Base-by-base conservation (phyloP, 92 coral and sea anemone species). In the Palythoa caribaeorum region DNA sequence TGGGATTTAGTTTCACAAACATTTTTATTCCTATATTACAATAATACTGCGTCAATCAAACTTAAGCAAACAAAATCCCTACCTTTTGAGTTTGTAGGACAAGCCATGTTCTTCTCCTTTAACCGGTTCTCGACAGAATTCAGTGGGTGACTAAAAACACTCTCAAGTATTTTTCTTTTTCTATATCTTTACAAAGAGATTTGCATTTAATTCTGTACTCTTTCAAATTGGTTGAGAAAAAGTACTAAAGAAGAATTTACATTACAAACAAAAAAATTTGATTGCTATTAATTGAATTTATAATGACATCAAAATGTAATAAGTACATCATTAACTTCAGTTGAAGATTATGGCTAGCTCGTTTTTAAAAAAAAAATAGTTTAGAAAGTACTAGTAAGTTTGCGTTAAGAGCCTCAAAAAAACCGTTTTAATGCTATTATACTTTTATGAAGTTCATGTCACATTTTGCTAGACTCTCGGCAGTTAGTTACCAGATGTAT, bases 1-100 rank as follows among this genome's bases (percentile, higher is more conserved):
- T 54, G n/a, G 54, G 20, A 6, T 40, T 38, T 19, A 53, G n/a
- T 62, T 38, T 80, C 16, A 19, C 74, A 80, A 4, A 13, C 3
- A 60, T 68, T 68, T 2, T 28, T 36, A 19, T 9, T 17, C 15
- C 20, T 63, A 28, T 63, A 55, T 60, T 60, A 6, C 71, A 60
- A 77, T 10, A 14, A 77, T 19, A 79, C 59, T 79, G 84, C 84
- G 59, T 80, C 73, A 38, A 19, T 60, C 84, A 80, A 60, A 59
- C 6, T 11, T 38, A 17, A 39, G 71, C 44, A 35, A 79, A 36
- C 71, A 79, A 53, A 63, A 63, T 59, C 59, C 69, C 9, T 9
- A 15, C 15, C 35, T 20, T 38, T 2, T 60, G 55, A 36, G 6
- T 39, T 52, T 1, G 65, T 28, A 57, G 2, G 13, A 2, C 15